phyloP scores from a whole-genome alignment of 2,113 vertebrate species.

The Ageneiosus marmoratus region DNA sequence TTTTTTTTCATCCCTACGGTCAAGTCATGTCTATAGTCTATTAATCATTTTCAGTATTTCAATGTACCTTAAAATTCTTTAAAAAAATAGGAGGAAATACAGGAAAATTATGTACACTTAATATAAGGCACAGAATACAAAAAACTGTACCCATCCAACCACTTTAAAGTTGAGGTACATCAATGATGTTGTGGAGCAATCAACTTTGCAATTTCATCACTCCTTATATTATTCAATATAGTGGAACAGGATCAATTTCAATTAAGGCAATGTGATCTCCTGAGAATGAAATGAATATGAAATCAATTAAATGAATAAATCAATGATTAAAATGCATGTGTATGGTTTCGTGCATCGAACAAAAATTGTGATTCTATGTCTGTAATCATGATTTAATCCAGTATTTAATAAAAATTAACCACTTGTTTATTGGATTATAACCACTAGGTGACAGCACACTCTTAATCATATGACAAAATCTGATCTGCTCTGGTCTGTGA shows the following conservation, averaged over 20 bases:
- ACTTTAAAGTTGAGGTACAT: too few species aligned
- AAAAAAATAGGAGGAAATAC: too few species aligned
- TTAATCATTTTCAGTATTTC: too few species aligned
- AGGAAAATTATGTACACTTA: too few species aligned
- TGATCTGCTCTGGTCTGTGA: not conserved
- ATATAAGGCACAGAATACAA: too few species aligned
- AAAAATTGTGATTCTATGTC: not conserved
- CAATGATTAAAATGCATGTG: not conserved
- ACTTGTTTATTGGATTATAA: conserved; percentile 25
- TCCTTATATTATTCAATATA: conserved; percentile 11
- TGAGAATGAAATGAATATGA: not conserved
- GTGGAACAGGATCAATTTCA: conserved; percentile 25
- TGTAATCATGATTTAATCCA: not conserved
- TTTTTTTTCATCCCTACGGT: too few species aligned
- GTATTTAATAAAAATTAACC: not conserved
- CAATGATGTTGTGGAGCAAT: too few species aligned
- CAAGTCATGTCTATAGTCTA: too few species aligned
- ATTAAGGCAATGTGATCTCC: conserved; percentile 37
- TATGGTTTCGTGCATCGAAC: not conserved
- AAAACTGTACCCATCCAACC: too few species aligned
- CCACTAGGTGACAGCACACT: conserved; percentile 55
- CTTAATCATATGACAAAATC: conserved; percentile 18
- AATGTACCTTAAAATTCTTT: too few species aligned
- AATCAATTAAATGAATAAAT: not conserved
- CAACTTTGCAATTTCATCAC: conserved; percentile 11